phyloP scores from a whole-genome alignment of 2,888 invertebrate genomes.

The Emmelina monodactyla region DNA sequence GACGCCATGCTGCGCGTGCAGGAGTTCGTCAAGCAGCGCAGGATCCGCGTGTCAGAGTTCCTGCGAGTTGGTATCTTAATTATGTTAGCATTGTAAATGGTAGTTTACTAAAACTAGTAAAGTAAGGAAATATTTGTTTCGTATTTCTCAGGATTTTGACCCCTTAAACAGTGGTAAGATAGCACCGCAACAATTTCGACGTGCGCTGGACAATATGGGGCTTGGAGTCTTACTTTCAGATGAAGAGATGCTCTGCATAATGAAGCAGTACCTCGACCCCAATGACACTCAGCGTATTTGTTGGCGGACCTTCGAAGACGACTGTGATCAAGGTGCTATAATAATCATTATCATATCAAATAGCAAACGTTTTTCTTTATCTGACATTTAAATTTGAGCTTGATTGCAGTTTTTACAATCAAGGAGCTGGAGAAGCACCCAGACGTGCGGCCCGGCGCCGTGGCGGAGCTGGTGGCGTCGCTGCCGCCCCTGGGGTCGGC shows the following conservation, averaged over 20 bases:
- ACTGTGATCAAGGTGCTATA: conserved; percentile 80
- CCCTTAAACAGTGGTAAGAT: conserved; percentile 72
- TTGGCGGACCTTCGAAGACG: conserved; percentile 81
- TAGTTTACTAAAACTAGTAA: too few relatives aligned
- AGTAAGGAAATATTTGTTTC: too few relatives aligned
- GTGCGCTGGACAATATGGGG: conserved; percentile 73
- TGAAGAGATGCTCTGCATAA: conserved; percentile 70
- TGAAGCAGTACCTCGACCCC: conserved; percentile 75
- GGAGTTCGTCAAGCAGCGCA: conserved; percentile 69
- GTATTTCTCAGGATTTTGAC: conserved; percentile 79
- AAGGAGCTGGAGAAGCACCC: conserved; percentile 76
- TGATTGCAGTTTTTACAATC: conserved; percentile 69
- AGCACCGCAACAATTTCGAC: conserved; percentile 73
- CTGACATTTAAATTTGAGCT: too few relatives aligned
- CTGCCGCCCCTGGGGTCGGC: conserved; percentile 56
- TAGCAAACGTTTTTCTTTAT: too few relatives aligned
- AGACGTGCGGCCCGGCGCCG: conserved; percentile 31
- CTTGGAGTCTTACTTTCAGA: conserved; percentile 68
- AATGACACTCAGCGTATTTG: conserved; percentile 72
- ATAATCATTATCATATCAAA: too few relatives aligned
- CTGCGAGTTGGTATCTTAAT: conserved; percentile 68
- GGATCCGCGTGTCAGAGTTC: conserved; percentile 73
- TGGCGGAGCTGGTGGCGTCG: conserved; percentile 38
- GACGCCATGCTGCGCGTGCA: conserved; percentile 72
- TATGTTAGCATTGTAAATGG: too few relatives aligned